Evolutionary conservation across 1,140 invertebrate species (phyloP).

Genomic region (Drosophila seguyi): DNA sequence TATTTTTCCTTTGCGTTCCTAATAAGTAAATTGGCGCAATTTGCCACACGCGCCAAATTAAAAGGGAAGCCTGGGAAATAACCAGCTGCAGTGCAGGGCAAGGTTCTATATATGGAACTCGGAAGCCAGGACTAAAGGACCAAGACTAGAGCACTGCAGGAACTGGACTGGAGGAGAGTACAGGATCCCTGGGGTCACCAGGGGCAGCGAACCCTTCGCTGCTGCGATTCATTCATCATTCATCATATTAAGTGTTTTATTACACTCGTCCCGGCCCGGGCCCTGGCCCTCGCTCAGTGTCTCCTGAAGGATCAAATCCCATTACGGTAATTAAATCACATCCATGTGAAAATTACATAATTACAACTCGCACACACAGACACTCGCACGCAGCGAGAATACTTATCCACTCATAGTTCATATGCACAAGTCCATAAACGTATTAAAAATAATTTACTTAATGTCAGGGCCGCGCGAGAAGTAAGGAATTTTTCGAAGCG

Average conservation of each 20-base stretch:
- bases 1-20: slow-evolving; percentile 56
- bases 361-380: slow-evolving; percentile 45
- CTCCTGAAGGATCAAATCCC: slow-evolving; percentile 73
- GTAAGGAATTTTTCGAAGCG: slow-evolving; percentile 55
- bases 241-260: slow-evolving; percentile 84
- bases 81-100: slow-evolving; percentile 47
- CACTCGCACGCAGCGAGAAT: slow-evolving; percentile 9
- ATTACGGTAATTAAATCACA: slow-evolving; percentile 85
- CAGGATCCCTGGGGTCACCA: slow-evolving; percentile 47
- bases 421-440: slow-evolving; percentile 79
- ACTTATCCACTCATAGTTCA: slow-evolving; percentile 59
- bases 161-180: slow-evolving; percentile 6
- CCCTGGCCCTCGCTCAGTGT: slow-evolving; percentile 19
- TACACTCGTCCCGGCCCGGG: slow-evolving; percentile 59
- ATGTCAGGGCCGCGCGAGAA: slow-evolving; percentile 65
- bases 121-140: neutral
- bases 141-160: slow-evolving; percentile 1
- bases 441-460: slow-evolving; percentile 85
- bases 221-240: slow-evolving; percentile 75
- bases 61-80: slow-evolving; percentile 69
- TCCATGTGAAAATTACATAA: slow-evolving; percentile 85
- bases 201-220: slow-evolving; percentile 62
- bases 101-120: neutral
- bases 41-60: slow-evolving; percentile 77
- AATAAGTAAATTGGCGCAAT: slow-evolving; percentile 80